These are phyloP conservation scores for Fragum whitleyi DNA, from an alignment of 2,888 invertebrate species.

Conservation along the genomic window DNA sequence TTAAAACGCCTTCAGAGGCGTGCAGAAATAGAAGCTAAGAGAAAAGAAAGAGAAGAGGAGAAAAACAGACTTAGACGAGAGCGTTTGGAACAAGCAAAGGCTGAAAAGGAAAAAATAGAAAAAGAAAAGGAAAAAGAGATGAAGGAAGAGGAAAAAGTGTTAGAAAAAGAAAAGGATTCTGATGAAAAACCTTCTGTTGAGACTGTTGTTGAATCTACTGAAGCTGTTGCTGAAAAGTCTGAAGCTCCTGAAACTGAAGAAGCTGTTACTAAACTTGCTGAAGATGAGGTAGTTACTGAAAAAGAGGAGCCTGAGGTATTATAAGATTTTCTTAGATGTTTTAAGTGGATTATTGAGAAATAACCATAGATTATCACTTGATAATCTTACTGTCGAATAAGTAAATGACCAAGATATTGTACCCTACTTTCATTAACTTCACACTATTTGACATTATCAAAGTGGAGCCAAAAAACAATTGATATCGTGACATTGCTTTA, in stretches of 20 bases:
- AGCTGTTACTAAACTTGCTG: no score
- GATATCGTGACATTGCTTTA: no score
- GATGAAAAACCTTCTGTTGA: not conserved
- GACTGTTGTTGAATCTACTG: not conserved
- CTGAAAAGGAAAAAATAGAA: conserved; percentile 7
- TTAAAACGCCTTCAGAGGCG: conserved; percentile 78
- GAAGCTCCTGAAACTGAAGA: conserved; percentile 18
- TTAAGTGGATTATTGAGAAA: no score
- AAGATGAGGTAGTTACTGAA: not conserved
- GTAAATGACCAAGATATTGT: no score
- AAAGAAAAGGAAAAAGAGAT: conserved; percentile 49
- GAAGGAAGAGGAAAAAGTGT: conserved; percentile 30
- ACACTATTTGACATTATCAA: no score
- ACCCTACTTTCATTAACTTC: no score
- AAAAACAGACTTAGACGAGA: conserved; percentile 71
- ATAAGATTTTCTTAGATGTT: no score
- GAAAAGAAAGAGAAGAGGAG: conserved; percentile 78
- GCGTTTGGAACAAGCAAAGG: conserved; percentile 69
- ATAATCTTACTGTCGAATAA: no score
- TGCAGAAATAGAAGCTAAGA: conserved; percentile 81
- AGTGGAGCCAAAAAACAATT: no score
- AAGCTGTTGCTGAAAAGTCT: not conserved
- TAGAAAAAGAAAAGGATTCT: not conserved
- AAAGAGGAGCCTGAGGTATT: no score
- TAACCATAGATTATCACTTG: no score